Evolutionary conservation across 1,140 invertebrate species (phyloP), one percentile per base, ranked within the genome.

Genomic region (Stratiolaelaps scimitus): DNA sequence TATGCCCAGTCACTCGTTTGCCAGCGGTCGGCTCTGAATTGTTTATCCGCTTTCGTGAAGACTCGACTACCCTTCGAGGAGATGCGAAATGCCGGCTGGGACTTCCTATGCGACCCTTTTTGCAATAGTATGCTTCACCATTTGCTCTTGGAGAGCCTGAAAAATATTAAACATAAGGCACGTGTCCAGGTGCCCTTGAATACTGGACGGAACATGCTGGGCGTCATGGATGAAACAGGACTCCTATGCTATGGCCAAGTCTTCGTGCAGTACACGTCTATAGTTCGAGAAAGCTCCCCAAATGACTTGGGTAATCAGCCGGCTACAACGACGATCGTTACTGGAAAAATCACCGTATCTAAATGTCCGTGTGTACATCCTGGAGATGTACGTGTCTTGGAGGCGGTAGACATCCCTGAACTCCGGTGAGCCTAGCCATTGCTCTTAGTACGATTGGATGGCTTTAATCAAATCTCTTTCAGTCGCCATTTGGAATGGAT

Each of bases 351-450:
- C 29, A 20, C 75, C 20, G 69, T 76, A 19, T 72, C 73, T 15
- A 75, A 77, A 65, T 77, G 75, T 67, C 75, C 75, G 7, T 74
- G 72, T 19, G 68, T 73, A 43, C 69, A 74, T 53, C 70, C 73
- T 7, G 76, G 76, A 28, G 75, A 76, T 68, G 71, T 75, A 19
- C 67, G 76, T 53, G 73, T 75, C 48, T 74, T 77, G 44, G 45
- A 2, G n/a, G 68, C 68, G 28, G 66, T 69, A 15, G 68, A 69
- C 43, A 44, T 69, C 26, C 66, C 67, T 30, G 2, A 69, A 69
- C 17, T 64, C 74, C 26, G 69, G 72, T 67, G 44, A 45, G 44
- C 13, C 13, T n/a, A 13, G n/a, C 60, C 72, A n/a, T 69, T 71
- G 0, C 68, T 67, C 13, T 23, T 60, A 13, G 20, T 60, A 13